Base-by-base conservation (phyloP, 1,140 invertebrate genomes). In the Sitobion miscanthi region DNA sequence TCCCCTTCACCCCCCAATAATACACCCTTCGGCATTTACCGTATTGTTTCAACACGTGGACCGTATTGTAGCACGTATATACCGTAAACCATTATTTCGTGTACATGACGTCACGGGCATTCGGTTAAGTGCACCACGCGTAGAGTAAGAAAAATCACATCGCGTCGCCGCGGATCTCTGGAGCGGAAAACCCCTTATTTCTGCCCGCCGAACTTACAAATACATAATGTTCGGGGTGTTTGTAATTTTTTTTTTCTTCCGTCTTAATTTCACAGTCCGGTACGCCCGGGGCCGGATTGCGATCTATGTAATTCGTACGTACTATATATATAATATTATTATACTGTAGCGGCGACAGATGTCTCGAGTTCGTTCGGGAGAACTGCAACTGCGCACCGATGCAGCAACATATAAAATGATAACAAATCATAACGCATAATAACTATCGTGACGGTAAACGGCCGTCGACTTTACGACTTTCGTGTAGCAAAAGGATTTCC, bases 251-350 rank as follows among this genome's bases (percentile, higher is more conserved):
- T 47, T 25, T 90, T 38, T 90, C 45, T 42, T 54, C 82, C 35
- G n/a, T 25, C 47, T 93, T 83, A 57, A 93, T 93, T 93, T 93
- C 91, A 93, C 82, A 86, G 91, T 83, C 82, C 82, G 35, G 82
- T 86, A 54, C 69, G 35, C 23, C 35, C 47, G 77, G 47, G 47
- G 47, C 91, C 77, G 83, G 47, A 92, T 92, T 38, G 47, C 77
- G 77, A 25, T 17, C 45, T n/a, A 30, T 25, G 25, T 30, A 86
- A 77, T 77, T n/a, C 5, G 62, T n/a, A 35, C 62, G 62, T 9
- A 86, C 42, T 1, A 11, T 54, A 23, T 54, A 23, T 49, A 88
- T 23, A 21, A 35, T 54, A 30, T 30, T 54, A 23, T 21, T 54
- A 11, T 25, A 57, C 20, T 47, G 35, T 35, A 35, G 47, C 23